Evolutionary conservation across 2,113 vertebrate species (phyloP).

Genomic region (Ceyx cyanopectus): DNA sequence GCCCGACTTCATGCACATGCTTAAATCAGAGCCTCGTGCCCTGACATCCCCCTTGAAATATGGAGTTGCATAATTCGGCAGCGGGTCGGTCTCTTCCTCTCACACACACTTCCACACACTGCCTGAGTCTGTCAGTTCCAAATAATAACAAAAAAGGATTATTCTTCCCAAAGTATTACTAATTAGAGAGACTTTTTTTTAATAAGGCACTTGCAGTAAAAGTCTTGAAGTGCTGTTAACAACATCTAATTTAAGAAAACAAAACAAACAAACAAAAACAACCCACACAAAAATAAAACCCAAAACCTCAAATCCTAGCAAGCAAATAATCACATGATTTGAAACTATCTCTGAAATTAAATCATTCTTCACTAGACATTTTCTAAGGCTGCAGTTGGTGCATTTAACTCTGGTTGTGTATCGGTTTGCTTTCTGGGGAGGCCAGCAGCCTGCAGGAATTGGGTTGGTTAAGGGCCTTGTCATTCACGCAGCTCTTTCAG

Average conservation of each 20-base stretch:
- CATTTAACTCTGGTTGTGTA: background rate
- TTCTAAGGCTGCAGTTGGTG: background rate
- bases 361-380: background rate
- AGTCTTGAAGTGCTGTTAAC: background rate
- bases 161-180: constrained; percentile 20
- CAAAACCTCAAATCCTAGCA: background rate
- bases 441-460: rapidly evolving
- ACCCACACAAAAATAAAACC: too few relatives aligned
- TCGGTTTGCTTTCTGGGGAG: background rate
- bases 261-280: background rate
- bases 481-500: rapidly evolving
- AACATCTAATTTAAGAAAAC: background rate
- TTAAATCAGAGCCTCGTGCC: background rate
- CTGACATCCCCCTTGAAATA: background rate
- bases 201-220: background rate
- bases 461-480: background rate
- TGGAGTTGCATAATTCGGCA: background rate
- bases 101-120: background rate
- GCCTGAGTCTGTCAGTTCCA: background rate
- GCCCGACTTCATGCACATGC: rapidly evolving
- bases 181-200: constrained; percentile 10
- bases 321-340: background rate
- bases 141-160: constrained; percentile 8
- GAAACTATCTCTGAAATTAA: background rate
- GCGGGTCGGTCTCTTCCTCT: background rate